Evolutionary conservation across 2,888 invertebrate genomes (phyloP).

Genomic region (Euplagia quadripunctaria): DNA sequence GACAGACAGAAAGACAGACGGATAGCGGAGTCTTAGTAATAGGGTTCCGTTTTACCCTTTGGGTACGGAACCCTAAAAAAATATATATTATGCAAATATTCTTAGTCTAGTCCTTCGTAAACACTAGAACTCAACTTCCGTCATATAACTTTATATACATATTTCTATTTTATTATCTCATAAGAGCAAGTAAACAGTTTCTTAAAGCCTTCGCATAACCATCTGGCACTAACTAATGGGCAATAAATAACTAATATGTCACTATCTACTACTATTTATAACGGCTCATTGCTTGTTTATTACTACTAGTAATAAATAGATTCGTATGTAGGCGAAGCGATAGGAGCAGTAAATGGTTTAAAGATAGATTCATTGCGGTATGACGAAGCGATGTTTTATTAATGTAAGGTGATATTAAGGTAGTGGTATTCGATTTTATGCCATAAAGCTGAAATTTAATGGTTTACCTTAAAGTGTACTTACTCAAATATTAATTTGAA

Average conservation of each 20-base stretch:
- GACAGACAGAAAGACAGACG: too few species aligned
- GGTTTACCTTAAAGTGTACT: background rate
- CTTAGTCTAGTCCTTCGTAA: background rate
- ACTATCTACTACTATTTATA: slow-evolving; percentile 33
- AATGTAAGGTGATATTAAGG: slow-evolving; percentile 2
- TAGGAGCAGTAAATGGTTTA: slow-evolving; percentile 19
- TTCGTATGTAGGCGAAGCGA: slow-evolving; percentile 20
- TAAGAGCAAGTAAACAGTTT: slow-evolving; percentile 30
- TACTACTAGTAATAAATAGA: slow-evolving; percentile 26
- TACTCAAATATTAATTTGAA: background rate
- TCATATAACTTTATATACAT: slow-evolving; percentile 22
- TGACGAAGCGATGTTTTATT: slow-evolving; percentile 15
- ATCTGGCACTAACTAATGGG: slow-evolving; percentile 20
- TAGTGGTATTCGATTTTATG: background rate
- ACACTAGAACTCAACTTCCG: slow-evolving; percentile 30
- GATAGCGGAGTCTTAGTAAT: too few species aligned
- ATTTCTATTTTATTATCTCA: slow-evolving; percentile 24
- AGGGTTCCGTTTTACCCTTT: too few species aligned
- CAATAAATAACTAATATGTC: slow-evolving; percentile 38
- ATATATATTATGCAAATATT: background rate
- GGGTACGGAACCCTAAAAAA: too few species aligned
- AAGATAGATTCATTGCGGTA: slow-evolving; percentile 7
- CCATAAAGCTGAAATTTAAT: background rate
- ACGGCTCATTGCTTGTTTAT: slow-evolving; percentile 17
- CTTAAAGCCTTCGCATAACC: slow-evolving; percentile 17